phyloP scores from a whole-genome alignment of 2,113 vertebrate species.

The Phylloscopus whistleri region DNA sequence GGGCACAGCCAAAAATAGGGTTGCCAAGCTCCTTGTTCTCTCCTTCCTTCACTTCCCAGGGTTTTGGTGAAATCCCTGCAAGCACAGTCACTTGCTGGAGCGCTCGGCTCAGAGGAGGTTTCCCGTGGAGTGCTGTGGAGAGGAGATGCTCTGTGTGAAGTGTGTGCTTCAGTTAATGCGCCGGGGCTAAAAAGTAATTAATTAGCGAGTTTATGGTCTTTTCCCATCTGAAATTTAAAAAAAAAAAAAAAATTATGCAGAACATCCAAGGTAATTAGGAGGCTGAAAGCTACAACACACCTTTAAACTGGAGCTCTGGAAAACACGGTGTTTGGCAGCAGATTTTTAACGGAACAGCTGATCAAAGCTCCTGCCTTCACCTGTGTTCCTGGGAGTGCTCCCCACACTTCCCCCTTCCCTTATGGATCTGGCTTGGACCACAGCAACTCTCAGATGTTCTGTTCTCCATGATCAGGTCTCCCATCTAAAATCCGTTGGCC shows the following conservation, averaged over 20 bases:
- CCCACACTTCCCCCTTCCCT: background rate
- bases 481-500: conserved; percentile 35
- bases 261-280: conserved; percentile 5
- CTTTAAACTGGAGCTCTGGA: background rate
- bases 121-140: background rate
- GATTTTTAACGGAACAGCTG: background rate
- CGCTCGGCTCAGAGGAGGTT: rapidly evolving
- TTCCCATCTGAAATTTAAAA: conserved; percentile 55
- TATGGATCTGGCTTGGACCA: background rate
- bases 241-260: conserved; percentile 39
- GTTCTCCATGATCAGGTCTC: background rate
- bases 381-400: background rate
- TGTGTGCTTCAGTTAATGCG: background rate
- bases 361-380: background rate
- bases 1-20: background rate
- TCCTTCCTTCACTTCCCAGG: background rate
- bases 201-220: conserved; percentile 50
- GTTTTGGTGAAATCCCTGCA: background rate
- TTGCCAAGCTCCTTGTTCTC: background rate
- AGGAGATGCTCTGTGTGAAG: background rate
- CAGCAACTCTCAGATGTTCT: background rate
- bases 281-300: background rate
- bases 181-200: conserved; percentile 52
- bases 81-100: background rate
- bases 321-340: background rate